These are phyloP conservation scores for Apteryx owenii DNA, from an alignment of 2,113 vertebrate genomes.

Conservation along the genomic window DNA sequence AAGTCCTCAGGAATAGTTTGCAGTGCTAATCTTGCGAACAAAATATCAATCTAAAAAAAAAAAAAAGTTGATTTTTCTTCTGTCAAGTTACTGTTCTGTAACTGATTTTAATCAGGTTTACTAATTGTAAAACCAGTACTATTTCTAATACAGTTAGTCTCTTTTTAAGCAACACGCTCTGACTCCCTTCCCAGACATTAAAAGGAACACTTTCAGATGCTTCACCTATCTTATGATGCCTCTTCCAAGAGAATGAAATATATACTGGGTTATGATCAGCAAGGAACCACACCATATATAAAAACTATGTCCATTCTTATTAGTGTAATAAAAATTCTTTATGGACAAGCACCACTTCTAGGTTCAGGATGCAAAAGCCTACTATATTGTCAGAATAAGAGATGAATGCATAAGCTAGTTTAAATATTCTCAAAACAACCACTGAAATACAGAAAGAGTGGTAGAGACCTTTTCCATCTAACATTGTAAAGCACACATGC, in stretches of 20 bases:
- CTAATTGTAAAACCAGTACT: neutral
- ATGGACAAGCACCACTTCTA: neutral
- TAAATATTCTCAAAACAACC: neutral
- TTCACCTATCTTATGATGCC: fast-evolving
- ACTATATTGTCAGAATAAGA: neutral
- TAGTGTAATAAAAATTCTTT: neutral
- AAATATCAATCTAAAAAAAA: conserved; percentile 90
- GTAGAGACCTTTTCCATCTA: neutral
- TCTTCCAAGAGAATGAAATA: neutral
- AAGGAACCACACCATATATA: neutral
- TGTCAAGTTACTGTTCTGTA: neutral
- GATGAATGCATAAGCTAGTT: neutral
- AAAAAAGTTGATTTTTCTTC: neutral
- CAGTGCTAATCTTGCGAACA: conserved; percentile 89
- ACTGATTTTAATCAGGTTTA: neutral
- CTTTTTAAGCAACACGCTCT: neutral
- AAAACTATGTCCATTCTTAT: neutral
- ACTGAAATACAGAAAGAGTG: neutral
- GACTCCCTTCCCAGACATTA: neutral
- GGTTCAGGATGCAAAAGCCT: neutral
- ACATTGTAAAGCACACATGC: neutral
- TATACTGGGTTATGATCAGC: neutral
- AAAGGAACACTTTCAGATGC: neutral
- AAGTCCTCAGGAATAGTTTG: conserved; percentile 90
- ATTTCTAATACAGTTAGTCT: neutral